Evolutionary conservation across 2,797 vertebrate genomes (phyloP), one percentile per base, ranked within the genome.

Genomic region (Phalloptychus januarius): DNA sequence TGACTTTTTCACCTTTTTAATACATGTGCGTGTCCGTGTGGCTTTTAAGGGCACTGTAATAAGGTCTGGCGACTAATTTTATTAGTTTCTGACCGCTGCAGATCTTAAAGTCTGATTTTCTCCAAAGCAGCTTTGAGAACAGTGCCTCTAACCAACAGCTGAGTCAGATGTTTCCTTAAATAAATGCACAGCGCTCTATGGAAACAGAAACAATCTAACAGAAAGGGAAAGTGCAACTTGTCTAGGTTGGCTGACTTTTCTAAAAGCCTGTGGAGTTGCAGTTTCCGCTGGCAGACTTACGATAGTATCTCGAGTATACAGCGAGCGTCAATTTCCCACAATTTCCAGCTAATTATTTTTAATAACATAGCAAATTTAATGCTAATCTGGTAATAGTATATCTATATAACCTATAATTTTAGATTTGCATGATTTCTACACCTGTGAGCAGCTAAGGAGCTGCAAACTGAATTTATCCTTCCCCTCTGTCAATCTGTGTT

Each of bases 101-200:
- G 71, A 36, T 83, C 77, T 73, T 20, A 87, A 87, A 82, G 56
- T 76, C 79, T 78, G 78, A 86, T 90, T 88, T 90, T 74, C 77
- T 85, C 67, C 18, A 45, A 70, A 75, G 65, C 75, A 78, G 78
- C 80, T 88, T 77, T 80, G 83, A 87, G 79, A 79, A 79, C 44
- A 44, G n/a, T 58, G 69, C 84, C 80, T 86, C 28, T 58, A 84
- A 81, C 77, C 72, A 77, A 79, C 77, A 83, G 87, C 89, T 91
- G 93, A 92, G 79, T 93, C 90, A 92, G 87, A 81, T 31, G 23
- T 80, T 88, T 90, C 86, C 88, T 83, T 79, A 90, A 94, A 92
- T 92, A 90, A 90, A 85, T 80, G 71, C 63, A 45, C 28, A 78
- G 74, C 72, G 72, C 76, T 75, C 63, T 36, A n/a, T 75, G 85